phyloP scores from a whole-genome alignment of 1,140 invertebrate genomes.

The Magallana angulata region DNA sequence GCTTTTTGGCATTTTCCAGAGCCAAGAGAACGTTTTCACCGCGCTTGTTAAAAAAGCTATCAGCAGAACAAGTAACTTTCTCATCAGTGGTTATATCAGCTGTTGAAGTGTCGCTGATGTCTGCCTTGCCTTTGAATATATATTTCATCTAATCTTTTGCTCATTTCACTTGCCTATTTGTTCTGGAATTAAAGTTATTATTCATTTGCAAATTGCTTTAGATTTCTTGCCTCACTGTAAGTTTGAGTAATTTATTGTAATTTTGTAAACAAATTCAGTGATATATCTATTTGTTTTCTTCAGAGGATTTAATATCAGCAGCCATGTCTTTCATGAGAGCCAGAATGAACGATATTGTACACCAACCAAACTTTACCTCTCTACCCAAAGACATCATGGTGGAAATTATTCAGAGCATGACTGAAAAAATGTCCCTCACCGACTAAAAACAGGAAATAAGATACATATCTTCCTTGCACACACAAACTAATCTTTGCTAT shows the following conservation, averaged over 20 bases:
- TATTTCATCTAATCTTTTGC: too few relatives aligned
- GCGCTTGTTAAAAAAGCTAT: too few relatives aligned
- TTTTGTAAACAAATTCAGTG: too few relatives aligned
- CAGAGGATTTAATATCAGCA: conserved; percentile 43
- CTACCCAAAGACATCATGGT: conserved; percentile 33
- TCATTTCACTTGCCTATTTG: too few relatives aligned
- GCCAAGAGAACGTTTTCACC: too few relatives aligned
- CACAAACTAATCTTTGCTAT: too few relatives aligned
- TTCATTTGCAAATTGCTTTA: too few relatives aligned
- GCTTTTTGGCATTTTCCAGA: neutral
- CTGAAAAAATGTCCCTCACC: conserved; percentile 14
- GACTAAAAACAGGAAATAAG: neutral
- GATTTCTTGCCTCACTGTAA: too few relatives aligned
- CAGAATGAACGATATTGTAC: conserved; percentile 39
- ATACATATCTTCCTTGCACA: too few relatives aligned
- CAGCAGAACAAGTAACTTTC: too few relatives aligned
- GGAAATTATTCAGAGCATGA: conserved; percentile 45
- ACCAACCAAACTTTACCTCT: conserved; percentile 19
- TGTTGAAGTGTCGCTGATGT: neutral
- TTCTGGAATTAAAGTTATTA: too few relatives aligned
- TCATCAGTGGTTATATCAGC: neutral
- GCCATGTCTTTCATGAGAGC: conserved; percentile 35
- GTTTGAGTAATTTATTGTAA: too few relatives aligned
- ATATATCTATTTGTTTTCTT: neutral
- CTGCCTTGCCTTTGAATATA: neutral